Conservation (phyloP, 1,140 invertebrate species). For the Leucophenga varia region DNA sequence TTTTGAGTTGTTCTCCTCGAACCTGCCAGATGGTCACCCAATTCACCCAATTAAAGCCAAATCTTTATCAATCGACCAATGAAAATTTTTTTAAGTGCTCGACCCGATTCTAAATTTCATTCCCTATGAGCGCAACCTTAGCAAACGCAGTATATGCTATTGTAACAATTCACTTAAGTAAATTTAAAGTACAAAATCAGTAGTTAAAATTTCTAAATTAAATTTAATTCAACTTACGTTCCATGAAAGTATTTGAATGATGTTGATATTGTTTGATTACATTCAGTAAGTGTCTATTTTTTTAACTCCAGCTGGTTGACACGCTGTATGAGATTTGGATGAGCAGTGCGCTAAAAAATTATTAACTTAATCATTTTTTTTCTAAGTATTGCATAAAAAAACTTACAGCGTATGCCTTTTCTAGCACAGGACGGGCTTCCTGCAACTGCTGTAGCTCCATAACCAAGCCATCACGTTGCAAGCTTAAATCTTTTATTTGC, state of each 20-base stretch:
- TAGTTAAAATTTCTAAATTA: background rate
- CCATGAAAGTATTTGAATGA: slow-evolving; percentile 65
- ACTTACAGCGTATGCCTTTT: slow-evolving; percentile 55
- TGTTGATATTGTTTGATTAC: slow-evolving; percentile 66
- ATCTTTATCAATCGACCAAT: too few relatives aligned
- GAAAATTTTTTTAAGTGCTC: too few relatives aligned
- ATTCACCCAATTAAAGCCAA: too few relatives aligned
- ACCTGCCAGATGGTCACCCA: too few relatives aligned
- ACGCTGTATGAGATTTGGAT: slow-evolving; percentile 51
- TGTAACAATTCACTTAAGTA: background rate
- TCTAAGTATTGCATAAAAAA: slow-evolving; percentile 8
- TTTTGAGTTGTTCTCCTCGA: too few relatives aligned
- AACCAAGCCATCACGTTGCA: slow-evolving; percentile 58
- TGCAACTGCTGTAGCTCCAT: slow-evolving; percentile 59
- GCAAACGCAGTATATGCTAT: background rate
- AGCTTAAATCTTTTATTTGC: slow-evolving; percentile 57
- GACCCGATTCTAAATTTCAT: too few relatives aligned
- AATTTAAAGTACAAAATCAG: background rate
- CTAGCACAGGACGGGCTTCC: slow-evolving; percentile 55
- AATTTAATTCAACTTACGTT: slow-evolving; percentile 61
- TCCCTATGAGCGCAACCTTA: too few relatives aligned
- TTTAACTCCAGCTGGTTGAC: slow-evolving; percentile 61
- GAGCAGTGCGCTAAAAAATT: slow-evolving; percentile 44
- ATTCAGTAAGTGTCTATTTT: slow-evolving; percentile 64
- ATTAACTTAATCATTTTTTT: background rate